phyloP scores from a whole-genome alignment of 2,888 invertebrate genomes.

The Hydropsyche betteni region DNA sequence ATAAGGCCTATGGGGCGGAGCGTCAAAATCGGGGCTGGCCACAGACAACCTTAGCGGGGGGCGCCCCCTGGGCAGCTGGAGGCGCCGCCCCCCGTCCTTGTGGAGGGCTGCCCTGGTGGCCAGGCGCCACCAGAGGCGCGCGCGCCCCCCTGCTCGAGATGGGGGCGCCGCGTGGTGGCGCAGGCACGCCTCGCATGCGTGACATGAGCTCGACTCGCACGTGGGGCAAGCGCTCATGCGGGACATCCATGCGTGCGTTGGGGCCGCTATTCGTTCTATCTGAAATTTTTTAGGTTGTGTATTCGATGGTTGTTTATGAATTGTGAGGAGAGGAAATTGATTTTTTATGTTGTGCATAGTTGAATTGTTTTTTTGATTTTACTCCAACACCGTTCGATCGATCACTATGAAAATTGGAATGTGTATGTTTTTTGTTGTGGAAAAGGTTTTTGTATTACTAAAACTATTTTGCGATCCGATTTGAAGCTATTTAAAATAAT shows the following conservation, averaged over 20 bases:
- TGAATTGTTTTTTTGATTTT: too few species aligned
- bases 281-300: constrained; percentile 53
- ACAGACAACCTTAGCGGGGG: constrained; percentile 36
- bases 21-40: constrained; percentile 24
- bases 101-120: constrained; percentile 36
- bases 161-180: constrained; percentile 50
- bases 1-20: neutral
- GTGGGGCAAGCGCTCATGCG: constrained; percentile 59
- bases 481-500: too few species aligned
- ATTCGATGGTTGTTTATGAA: too few species aligned
- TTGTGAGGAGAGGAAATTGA: too few species aligned
- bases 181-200: constrained; percentile 59
- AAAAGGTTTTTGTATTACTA: too few species aligned
- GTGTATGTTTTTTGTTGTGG: too few species aligned
- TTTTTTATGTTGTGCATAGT: too few species aligned
- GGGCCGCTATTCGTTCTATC: constrained; percentile 73
- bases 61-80: constrained; percentile 38
- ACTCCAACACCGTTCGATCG: too few species aligned
- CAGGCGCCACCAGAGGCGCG: constrained; percentile 46
- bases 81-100: constrained; percentile 20
- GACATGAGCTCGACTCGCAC: constrained; percentile 57
- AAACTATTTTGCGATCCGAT: too few species aligned
- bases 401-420: too few species aligned
- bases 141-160: constrained; percentile 54
- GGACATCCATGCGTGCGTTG: constrained; percentile 71